These are phyloP conservation scores for Melinopterus prodromus DNA, from an alignment of 2,888 invertebrate genomes.

Conservation along the genomic window DNA sequence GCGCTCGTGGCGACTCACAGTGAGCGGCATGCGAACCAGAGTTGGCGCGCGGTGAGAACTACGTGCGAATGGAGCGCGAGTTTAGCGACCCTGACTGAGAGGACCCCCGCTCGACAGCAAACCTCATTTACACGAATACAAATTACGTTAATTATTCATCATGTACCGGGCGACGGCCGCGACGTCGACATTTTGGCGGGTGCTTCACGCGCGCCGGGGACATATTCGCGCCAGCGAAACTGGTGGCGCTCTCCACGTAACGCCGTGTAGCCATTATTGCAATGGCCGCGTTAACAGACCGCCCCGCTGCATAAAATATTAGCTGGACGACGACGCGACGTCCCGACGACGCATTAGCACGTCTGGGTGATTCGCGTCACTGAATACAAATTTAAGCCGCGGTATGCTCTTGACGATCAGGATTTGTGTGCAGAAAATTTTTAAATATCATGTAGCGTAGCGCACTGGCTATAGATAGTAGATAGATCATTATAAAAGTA, in stretches of 20 bases:
- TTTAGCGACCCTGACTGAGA: neutral
- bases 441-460: no score
- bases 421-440: no score
- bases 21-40: neutral
- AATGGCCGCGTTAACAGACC: conserved; percentile 22
- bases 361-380: neutral
- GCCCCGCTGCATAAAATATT: conserved; percentile 41
- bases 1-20: neutral
- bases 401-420: neutral
- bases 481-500: no score
- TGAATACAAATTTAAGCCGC: neutral
- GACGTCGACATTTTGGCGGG: conserved; percentile 48
- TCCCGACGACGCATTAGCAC: conserved; percentile 4
- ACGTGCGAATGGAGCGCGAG: conserved; percentile 6
- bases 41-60: neutral
- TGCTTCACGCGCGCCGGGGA: conserved; percentile 8
- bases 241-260: neutral
- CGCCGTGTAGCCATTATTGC: neutral
- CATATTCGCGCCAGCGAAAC: neutral
- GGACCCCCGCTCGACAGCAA: conserved; percentile 26
- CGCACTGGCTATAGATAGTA: no score
- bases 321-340: conserved; percentile 4
- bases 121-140: conserved; percentile 51
- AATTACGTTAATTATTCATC: conserved; percentile 56
- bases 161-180: conserved; percentile 50